phyloP scores from a whole-genome alignment of 2,113 vertebrate genomes.

The Hucho hucho region DNA sequence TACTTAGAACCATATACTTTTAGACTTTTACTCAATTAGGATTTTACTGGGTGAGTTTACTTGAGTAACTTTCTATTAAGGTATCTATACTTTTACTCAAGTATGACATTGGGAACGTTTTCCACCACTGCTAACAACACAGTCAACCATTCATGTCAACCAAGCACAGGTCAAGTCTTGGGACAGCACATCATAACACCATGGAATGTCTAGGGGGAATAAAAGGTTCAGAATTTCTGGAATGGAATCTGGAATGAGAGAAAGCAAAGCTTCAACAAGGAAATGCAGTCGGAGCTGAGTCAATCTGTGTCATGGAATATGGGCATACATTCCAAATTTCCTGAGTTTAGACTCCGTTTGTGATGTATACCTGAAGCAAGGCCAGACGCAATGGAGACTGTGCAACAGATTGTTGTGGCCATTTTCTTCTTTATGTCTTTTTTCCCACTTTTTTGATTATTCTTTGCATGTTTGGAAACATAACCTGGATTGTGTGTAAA shows the following conservation, averaged over 20 bases:
- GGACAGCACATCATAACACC: conserved; percentile 75
- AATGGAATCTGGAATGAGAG: conserved; percentile 46
- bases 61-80: too few species aligned
- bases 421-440: conserved; percentile 14
- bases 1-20: too few species aligned
- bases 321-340: conserved; percentile 91
- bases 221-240: conserved; percentile 58
- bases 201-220: conserved; percentile 77
- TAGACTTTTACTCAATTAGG: too few species aligned
- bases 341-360: conserved; percentile 92
- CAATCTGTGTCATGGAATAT: conserved; percentile 46
- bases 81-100: too few species aligned
- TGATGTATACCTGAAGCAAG: conserved; percentile 92
- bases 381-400: conserved; percentile 79
- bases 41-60: too few species aligned
- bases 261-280: conserved; percentile 21
- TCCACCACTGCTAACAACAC: not conserved
- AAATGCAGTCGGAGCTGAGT: conserved; percentile 17
- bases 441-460: conserved; percentile 61
- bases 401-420: conserved; percentile 21
- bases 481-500: conserved; percentile 88
- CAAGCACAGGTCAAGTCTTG: not conserved
- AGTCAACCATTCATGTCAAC: conserved; percentile 10
- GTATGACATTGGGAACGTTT: too few species aligned
- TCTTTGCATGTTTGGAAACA: conserved; percentile 77